Conservation (phyloP, 2,113 vertebrate species). For the Callospermophilus lateralis region DNA sequence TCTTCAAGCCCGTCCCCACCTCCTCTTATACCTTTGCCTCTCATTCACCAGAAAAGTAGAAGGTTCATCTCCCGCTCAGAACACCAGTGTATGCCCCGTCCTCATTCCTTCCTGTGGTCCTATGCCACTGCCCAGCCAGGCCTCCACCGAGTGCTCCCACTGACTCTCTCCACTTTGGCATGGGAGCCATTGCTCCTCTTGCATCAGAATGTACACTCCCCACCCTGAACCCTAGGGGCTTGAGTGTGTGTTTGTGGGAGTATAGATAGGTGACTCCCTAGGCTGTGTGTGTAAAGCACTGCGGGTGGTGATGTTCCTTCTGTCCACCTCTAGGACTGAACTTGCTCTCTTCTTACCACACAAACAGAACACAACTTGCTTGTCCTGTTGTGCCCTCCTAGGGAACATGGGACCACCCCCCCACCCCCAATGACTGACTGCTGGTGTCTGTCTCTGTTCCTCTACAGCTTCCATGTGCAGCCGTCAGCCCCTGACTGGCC, state of each 20-base stretch:
- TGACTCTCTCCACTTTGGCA: not conserved
- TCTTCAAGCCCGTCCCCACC: not conserved
- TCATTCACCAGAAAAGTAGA: not conserved
- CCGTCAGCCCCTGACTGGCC: not conserved
- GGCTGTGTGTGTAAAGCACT: too few relatives aligned
- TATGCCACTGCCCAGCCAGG: not conserved
- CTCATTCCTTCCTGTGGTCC: not conserved
- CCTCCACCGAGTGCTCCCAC: accelerated
- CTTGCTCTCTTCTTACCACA: too few relatives aligned
- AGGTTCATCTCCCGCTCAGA: too few relatives aligned
- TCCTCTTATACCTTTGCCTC: not conserved
- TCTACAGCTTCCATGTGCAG: not conserved
- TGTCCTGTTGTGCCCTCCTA: not conserved
- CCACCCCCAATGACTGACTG: not conserved
- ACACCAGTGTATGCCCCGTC: accelerated
- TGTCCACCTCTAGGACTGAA: not conserved
- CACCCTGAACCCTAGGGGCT: not conserved
- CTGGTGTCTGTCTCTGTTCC: not conserved
- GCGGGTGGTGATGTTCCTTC: not conserved
- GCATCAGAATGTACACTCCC: not conserved
- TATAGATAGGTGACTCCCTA: not conserved
- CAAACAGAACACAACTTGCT: not conserved
- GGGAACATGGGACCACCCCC: not conserved
- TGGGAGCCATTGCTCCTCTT: not conserved
- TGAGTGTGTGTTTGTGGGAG: accelerated